Base-by-base conservation (phyloP, 2,113 vertebrate genomes). In the Gymnarchus niloticus region DNA sequence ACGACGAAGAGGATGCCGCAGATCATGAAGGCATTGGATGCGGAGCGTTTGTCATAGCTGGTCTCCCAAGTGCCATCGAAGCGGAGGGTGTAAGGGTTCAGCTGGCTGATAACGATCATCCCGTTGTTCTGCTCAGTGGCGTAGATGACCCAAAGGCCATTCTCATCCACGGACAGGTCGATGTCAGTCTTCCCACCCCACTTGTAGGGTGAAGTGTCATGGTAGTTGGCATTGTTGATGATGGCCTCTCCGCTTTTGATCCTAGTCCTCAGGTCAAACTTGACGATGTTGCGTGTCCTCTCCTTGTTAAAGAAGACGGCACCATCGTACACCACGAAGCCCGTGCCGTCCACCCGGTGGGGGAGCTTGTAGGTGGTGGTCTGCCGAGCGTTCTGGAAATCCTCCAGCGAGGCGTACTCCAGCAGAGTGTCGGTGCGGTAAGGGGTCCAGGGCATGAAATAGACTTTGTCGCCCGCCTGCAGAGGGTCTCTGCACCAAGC, bases 181-280 rank as follows among this genome's bases (percentile, higher is more conserved):
- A 99, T 99, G 91, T 99, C 98, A 1, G 97, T 98, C 93, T 99
- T 99, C 82, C 98, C 98, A 21, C 98, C 98, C 98, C 98, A 99
- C 85, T 97, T 95, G 88, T 99, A 99, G 0, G 98, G 98, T 1
- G 98, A 99, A 1, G 98, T 99, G 91, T 99, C 98, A 0, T 99
- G 98, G 90, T 99, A 99, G 94, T 99, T 99, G 90, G 98, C 98
- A 9, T 97, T 98, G 90, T 97, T 97, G 80, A 99, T 98, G 77
- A 99, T 99, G n/a, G 98, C 98, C 92, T 99, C 98, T 14, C 98
- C 98, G 0, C 98, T 99, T 92, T 99, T 99, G 92, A 99, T 98
- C 94, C 98, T 96, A 83, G 98, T 99, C 93, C 98, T 96, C 92
- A 99, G 92, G 92, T 99, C 98, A 14, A 97, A 99, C 91, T 99